Percentiles rank a stretch among this genome's conserved stretches.
These are phyloP conservation scores for Copsychus sechellarum DNA, from an alignment of 2,113 vertebrate genomes.

Conservation along the genomic window DNA sequence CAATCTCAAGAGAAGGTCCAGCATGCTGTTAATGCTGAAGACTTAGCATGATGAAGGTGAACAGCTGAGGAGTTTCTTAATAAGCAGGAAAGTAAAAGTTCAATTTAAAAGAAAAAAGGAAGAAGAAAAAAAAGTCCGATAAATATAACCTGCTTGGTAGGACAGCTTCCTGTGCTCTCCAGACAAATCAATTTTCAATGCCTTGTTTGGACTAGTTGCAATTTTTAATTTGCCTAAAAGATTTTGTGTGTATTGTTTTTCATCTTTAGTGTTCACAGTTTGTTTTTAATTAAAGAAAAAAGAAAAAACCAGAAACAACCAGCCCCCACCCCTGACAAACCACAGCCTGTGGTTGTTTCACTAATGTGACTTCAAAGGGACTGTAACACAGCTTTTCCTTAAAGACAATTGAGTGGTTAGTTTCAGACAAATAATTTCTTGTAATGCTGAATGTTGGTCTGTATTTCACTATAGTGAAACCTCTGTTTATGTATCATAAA, in stretches of 20 bases:
- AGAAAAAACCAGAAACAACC: rapidly evolving
- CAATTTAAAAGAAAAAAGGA: neutral
- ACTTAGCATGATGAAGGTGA: neutral
- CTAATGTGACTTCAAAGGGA: neutral
- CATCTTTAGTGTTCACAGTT: neutral
- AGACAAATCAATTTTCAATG: neutral
- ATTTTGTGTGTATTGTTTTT: neutral
- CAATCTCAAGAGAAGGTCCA: neutral
- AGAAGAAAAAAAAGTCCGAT: neutral
- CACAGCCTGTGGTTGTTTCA: neutral
- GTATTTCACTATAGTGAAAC: neutral
- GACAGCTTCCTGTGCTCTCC: neutral
- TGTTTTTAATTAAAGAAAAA: neutral
- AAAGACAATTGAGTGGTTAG: neutral
- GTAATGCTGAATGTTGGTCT: neutral
- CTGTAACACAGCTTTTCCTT: neutral
- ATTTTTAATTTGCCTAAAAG: neutral
- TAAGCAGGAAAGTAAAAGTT: neutral
- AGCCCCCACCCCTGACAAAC: neutral
- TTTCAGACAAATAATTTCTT: neutral
- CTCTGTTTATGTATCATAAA: neutral
- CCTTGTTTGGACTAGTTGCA: neutral
- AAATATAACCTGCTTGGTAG: neutral
- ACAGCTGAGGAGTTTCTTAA: neutral
- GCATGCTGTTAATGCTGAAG: neutral